Conservation (phyloP, 2,888 invertebrate genomes). For the Tenthredo notha region DNA sequence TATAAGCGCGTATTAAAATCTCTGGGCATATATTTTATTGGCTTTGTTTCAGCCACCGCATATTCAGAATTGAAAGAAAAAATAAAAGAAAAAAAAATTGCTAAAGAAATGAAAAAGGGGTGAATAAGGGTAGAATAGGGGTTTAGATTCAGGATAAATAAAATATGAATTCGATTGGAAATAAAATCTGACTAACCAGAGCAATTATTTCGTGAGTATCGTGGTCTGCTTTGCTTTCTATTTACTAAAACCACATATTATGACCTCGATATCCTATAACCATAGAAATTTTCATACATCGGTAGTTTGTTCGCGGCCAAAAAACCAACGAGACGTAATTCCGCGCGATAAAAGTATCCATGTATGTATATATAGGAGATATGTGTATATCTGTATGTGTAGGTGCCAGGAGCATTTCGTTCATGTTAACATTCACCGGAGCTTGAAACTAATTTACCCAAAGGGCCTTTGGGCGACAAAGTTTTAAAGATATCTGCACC, state of each 20-base stretch:
- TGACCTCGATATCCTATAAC: slow-evolving; percentile 12
- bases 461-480: slow-evolving; percentile 11
- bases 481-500: neutral
- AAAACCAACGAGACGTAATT: slow-evolving; percentile 3
- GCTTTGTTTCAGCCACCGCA: neutral
- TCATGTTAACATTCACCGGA: neutral
- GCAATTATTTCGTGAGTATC: neutral
- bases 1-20: neutral
- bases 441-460: slow-evolving; percentile 10
- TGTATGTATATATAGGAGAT: neutral
- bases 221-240: neutral
- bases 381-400: neutral
- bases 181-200: slow-evolving; percentile 10
- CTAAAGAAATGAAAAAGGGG: neutral
- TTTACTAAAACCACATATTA: neutral
- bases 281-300: slow-evolving; percentile 23
- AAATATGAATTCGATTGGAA: slow-evolving; percentile 1
- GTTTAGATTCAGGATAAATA: neutral
- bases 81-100: neutral
- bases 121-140: neutral
- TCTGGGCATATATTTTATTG: neutral
- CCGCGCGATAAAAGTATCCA: neutral
- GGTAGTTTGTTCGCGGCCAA: neutral
- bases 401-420: slow-evolving; percentile 12
- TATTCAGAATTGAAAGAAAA: neutral